phyloP scores from a whole-genome alignment of 2,797 vertebrate genomes.

The Lepilemur ruficaudatus region DNA sequence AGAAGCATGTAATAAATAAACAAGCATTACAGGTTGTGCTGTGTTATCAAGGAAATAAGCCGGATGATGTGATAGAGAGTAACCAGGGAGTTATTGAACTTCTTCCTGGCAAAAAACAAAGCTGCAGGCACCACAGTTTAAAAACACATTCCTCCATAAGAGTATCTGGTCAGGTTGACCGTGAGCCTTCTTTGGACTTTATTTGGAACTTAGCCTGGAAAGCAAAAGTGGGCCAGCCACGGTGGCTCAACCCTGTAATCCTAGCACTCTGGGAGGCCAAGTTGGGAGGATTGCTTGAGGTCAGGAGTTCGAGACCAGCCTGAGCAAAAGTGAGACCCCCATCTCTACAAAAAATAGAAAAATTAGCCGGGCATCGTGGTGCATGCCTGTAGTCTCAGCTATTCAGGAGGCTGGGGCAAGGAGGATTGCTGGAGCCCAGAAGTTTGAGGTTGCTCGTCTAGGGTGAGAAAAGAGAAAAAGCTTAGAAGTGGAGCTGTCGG shows the following conservation, averaged over 20 bases:
- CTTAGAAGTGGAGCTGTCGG: neutral
- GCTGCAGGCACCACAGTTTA: constrained; percentile 55
- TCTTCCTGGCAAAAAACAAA: constrained; percentile 64
- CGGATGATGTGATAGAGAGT: neutral
- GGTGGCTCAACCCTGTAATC: no score
- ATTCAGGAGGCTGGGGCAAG: no score
- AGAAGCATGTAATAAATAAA: neutral
- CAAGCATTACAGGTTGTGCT: neutral
- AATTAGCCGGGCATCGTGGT: no score
- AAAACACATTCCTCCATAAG: constrained; percentile 48
- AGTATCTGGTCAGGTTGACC: constrained; percentile 43
- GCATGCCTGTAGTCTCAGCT: no score
- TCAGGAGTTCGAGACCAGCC: no score
- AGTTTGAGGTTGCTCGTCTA: no score
- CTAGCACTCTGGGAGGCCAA: no score
- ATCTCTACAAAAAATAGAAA: no score
- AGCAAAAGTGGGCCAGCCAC: neutral
- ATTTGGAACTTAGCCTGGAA: constrained; percentile 59
- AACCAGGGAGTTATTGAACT: constrained; percentile 31
- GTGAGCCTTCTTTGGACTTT: constrained; percentile 51
- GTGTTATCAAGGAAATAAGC: neutral
- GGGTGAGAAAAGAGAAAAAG: neutral
- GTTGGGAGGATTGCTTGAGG: no score
- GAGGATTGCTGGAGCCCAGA: no score
- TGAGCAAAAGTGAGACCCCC: no score